Conservation (phyloP, 2,113 vertebrate genomes). For the Noctilio leporinus region DNA sequence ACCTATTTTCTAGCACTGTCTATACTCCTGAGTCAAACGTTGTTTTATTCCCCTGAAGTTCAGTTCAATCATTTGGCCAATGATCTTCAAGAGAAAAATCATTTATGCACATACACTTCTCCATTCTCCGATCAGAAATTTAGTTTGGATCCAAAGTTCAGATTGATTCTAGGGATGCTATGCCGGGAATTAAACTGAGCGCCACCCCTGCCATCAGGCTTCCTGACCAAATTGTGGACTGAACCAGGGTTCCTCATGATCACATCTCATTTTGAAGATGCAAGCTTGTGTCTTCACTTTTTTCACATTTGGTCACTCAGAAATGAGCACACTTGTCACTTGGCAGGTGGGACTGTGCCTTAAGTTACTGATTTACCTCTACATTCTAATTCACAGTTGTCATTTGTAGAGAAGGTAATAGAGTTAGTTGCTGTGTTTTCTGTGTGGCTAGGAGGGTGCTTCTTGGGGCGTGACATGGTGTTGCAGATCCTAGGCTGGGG, state of each 20-base stretch:
- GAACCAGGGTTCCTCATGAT: background rate
- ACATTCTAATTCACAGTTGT: background rate
- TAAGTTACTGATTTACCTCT: background rate
- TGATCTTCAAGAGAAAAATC: background rate
- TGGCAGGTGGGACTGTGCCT: background rate
- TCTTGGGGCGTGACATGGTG: background rate
- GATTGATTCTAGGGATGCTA: background rate
- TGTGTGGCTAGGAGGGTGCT: background rate
- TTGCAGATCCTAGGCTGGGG: background rate
- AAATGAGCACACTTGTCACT: background rate
- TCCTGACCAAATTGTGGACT: too few relatives aligned
- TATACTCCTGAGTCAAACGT: background rate
- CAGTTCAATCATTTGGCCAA: background rate
- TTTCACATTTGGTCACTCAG: background rate
- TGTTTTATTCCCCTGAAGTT: background rate
- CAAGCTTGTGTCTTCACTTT: background rate
- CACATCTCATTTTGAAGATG: background rate
- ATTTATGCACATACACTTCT: background rate
- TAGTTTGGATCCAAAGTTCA: background rate
- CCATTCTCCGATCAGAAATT: background rate
- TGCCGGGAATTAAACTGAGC: background rate
- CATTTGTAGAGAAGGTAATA: background rate
- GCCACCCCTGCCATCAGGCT: background rate
- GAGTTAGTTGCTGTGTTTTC: background rate
- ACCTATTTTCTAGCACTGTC: background rate